Percentiles rank a stretch among this genome's conserved stretches.
These are phyloP conservation scores for Choristoneura fumiferana DNA, from an alignment of 1,140 invertebrate genomes.

Conservation along the genomic window DNA sequence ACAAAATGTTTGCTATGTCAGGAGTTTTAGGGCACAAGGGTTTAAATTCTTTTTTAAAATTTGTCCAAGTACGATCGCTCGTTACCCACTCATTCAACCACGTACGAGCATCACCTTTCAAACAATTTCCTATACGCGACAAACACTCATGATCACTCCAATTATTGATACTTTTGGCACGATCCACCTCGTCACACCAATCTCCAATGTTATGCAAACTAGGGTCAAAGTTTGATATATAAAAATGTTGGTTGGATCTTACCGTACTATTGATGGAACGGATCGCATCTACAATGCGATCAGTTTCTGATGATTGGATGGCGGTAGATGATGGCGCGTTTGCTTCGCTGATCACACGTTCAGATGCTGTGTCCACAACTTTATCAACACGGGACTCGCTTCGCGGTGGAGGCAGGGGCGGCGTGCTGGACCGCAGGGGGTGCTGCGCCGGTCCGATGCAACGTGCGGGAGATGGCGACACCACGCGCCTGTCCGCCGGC, in stretches of 20 bases:
- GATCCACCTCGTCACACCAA: slow-evolving; percentile 20
- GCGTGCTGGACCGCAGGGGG: background rate
- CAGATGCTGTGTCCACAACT: background rate
- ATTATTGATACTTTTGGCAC: background rate
- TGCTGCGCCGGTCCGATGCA: background rate
- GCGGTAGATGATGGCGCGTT: background rate
- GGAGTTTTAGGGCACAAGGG: too few species aligned
- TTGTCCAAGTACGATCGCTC: too few species aligned
- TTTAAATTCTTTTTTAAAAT: too few species aligned
- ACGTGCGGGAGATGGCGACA: too few species aligned
- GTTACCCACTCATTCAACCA: too few species aligned
- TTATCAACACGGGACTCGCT: background rate
- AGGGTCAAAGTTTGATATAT: slow-evolving; percentile 22
- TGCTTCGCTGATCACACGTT: background rate
- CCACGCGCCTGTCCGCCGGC: background rate
- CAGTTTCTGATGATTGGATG: background rate
- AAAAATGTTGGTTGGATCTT: slow-evolving; percentile 13
- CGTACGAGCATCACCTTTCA: slow-evolving; percentile 7
- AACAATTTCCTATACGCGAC: slow-evolving; percentile 14
- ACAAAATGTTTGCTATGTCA: too few species aligned
- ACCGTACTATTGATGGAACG: slow-evolving; percentile 4
- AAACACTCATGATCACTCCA: slow-evolving; percentile 19
- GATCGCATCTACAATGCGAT: slow-evolving; percentile 21
- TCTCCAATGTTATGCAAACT: slow-evolving; percentile 13
- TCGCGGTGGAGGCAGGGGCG: background rate